phyloP scores from a whole-genome alignment of 2,888 invertebrate genomes.

The Lasioglossum marginatum region DNA sequence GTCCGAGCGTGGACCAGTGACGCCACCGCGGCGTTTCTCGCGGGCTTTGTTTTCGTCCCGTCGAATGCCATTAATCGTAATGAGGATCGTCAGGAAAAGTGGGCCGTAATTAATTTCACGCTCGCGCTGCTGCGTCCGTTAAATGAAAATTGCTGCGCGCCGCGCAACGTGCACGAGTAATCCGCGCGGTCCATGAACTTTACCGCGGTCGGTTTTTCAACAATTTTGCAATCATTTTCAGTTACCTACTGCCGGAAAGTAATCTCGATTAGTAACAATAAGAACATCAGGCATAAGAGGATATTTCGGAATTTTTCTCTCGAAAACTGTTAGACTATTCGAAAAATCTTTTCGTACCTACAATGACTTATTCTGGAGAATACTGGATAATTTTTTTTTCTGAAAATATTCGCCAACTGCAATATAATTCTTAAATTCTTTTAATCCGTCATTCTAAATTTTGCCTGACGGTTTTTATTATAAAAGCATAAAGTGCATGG shows the following conservation, averaged over 20 bases:
- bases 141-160: slow-evolving; percentile 21
- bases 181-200: neutral
- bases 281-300: neutral
- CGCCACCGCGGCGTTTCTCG: neutral
- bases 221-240: too few relatives aligned
- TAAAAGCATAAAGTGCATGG: neutral
- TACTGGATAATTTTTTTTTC: neutral
- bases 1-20: neutral
- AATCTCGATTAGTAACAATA: neutral
- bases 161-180: neutral
- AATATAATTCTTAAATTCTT: neutral
- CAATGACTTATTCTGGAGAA: neutral
- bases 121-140: neutral
- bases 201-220: neutral
- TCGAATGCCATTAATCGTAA: slow-evolving; percentile 42
- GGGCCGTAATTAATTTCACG: slow-evolving; percentile 43
- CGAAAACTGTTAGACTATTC: neutral
- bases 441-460: neutral
- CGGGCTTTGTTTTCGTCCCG: slow-evolving; percentile 32
- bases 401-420: neutral
- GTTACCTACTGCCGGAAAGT: too few relatives aligned
- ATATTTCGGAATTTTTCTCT: neutral
- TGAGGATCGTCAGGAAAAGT: slow-evolving; percentile 9
- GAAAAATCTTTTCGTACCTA: neutral
- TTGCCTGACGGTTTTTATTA: neutral